Evolutionary conservation across 2,113 vertebrate species (phyloP).

Genomic region (Procavia capensis): DNA sequence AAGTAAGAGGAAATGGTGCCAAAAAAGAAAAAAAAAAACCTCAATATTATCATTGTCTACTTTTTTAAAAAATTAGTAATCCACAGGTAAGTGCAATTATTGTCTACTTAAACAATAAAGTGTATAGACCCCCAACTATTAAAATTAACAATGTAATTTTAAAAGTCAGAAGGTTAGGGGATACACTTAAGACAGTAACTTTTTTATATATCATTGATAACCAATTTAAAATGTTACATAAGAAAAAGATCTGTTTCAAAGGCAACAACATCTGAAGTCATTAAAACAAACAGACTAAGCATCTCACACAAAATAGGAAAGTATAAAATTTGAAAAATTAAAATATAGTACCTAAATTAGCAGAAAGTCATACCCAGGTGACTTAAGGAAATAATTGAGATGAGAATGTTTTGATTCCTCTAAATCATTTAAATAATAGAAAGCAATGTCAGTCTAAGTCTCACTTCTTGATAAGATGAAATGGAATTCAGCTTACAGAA

Average conservation of each 20-base stretch:
- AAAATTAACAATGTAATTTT: neutral
- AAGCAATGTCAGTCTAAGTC: neutral
- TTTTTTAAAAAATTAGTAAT: neutral
- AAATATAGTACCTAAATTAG: neutral
- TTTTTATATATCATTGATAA: conserved; percentile 5
- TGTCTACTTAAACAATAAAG: neutral
- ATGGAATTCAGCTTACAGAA: neutral
- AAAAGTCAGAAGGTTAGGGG: neutral
- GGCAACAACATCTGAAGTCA: neutral
- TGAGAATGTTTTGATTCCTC: neutral
- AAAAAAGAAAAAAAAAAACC: neutral
- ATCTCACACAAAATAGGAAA: neutral
- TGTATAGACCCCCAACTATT: neutral
- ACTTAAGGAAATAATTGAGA: neutral
- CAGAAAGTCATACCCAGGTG: neutral
- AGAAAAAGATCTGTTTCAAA: neutral
- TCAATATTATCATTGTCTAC: neutral
- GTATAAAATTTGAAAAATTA: neutral
- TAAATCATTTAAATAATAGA: neutral
- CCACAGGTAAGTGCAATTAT: neutral
- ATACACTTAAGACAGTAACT: neutral
- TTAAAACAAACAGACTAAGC: neutral
- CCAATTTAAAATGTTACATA: neutral
- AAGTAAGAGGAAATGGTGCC: too few species aligned
- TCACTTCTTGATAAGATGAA: accelerated